Evolutionary conservation across 2,797 vertebrate genomes (phyloP).

Genomic region (Anolis apletophallus): DNA sequence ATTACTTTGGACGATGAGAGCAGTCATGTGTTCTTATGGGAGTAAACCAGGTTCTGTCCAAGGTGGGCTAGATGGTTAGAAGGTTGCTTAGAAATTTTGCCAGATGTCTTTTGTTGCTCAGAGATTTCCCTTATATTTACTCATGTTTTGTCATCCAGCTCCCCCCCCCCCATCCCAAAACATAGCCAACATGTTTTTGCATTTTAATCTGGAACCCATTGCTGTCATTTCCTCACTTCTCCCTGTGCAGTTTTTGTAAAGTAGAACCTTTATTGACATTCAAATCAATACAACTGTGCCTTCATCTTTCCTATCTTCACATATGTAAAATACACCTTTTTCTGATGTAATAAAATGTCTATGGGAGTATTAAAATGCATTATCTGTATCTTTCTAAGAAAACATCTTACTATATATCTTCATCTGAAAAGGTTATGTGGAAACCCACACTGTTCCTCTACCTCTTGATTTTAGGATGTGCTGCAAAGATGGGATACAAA

Average conservation of each 20-base stretch:
- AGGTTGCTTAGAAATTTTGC: background rate
- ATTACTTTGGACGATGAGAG: background rate
- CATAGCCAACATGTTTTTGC: background rate
- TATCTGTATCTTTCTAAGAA: background rate
- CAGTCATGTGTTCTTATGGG: background rate
- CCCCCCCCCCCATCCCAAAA: background rate
- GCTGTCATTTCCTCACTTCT: background rate
- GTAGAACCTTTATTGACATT: background rate
- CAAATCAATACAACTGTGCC: background rate
- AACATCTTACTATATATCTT: background rate
- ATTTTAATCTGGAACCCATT: background rate
- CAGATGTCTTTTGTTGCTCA: background rate
- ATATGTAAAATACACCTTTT: background rate
- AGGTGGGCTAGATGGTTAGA: background rate
- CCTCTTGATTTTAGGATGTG: background rate
- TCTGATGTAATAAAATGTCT: background rate
- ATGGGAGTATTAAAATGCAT: background rate
- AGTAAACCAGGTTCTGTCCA: background rate
- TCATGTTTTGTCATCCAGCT: background rate
- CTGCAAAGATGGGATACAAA: accelerated
- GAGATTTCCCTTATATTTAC: background rate
- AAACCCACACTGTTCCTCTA: background rate
- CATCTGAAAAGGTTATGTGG: background rate
- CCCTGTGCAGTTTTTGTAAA: background rate
- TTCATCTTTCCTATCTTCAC: background rate